These are phyloP conservation scores for Oreohelix idahoensis DNA, from an alignment of 1,140 invertebrate genomes.

Conservation along the genomic window DNA sequence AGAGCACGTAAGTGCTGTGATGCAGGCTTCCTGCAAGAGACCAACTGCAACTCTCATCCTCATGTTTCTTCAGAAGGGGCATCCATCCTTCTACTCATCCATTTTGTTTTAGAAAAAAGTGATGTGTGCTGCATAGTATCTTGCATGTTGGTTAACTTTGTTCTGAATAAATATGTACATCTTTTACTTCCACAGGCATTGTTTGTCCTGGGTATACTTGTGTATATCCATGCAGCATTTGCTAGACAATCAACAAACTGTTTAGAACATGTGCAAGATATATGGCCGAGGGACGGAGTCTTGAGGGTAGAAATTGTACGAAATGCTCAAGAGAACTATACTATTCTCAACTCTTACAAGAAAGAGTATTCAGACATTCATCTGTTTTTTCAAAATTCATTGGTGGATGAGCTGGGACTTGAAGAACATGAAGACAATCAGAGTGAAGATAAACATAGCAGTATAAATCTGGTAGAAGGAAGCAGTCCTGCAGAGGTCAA, in stretches of 20 bases:
- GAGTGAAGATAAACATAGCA: neutral
- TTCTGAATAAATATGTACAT: neutral
- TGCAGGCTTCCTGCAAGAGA: too few species aligned
- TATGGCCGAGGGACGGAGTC: conserved; percentile 96
- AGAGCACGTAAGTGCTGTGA: too few species aligned
- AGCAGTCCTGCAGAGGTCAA: neutral
- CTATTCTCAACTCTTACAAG: conserved; percentile 70
- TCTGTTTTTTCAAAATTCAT: conserved; percentile 34
- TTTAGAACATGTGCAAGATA: conserved; percentile 87
- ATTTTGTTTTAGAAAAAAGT: too few species aligned
- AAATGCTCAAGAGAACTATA: conserved; percentile 75
- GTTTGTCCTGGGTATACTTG: conserved; percentile 89
- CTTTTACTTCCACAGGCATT: conserved; percentile 69
- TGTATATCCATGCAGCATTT: conserved; percentile 96
- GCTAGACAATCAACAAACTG: conserved; percentile 94
- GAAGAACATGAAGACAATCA: too few species aligned
- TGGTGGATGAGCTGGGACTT: conserved; percentile 34
- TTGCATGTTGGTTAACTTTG: too few species aligned
- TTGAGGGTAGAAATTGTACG: conserved; percentile 94
- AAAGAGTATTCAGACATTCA: conserved; percentile 55
- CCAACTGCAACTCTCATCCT: too few species aligned
- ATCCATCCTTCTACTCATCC: too few species aligned
- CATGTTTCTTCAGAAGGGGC: too few species aligned
- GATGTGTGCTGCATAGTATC: too few species aligned
- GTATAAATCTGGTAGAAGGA: neutral